Evolutionary conservation across 92 coral and sea anemone genomes (phyloP), one percentile per base, ranked within the genome.

Genomic region (Pocillopora meandrina): DNA sequence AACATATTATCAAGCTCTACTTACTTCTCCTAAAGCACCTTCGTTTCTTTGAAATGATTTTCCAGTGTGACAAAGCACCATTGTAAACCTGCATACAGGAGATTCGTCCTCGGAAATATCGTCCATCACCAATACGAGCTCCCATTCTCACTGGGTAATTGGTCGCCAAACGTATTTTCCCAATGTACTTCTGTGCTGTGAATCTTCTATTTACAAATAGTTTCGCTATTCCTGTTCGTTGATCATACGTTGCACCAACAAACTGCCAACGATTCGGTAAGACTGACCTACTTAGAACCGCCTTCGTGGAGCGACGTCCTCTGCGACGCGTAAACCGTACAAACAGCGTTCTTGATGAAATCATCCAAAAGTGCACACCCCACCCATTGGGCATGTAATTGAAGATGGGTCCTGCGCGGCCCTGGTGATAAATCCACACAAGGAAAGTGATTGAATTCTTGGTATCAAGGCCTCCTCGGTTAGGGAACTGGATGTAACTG

Each of bases 361-460:
- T 61, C 90, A 87, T 82, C 87, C 87, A 82, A 72, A 87, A 77
- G 62, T 82, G 87, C 6, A 87, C 87, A 12, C 90, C 90, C 87
- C 86, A 75, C 21, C 89, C 83, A 12, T 77, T 82, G 57, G 90
- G 77, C 74, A 81, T 71, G 75, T 91, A 91, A 75, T 65, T 71
- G 68, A 89, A 85, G 72, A 89, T 85, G 0, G 93, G 93, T 52
- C 95, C 95, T 36, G 87, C 62, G 57, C 90, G 82, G 18, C 91
- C 93, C 35, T 82, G 71, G 77, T 87, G 91, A 49, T 87, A 79
- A 31, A 92, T 82, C 93, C 93, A 92, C 19, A 91, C 90, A 77
- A 87, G 74, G 35, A 92, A 78, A 10, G 93, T 84, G 62, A 92
- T 90, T 65, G 95, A 92, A 56, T 82, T 77, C 47, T 75, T 74